Base-by-base conservation (phyloP, 2,113 vertebrate genomes). In the Phrynosoma blainvillii region DNA sequence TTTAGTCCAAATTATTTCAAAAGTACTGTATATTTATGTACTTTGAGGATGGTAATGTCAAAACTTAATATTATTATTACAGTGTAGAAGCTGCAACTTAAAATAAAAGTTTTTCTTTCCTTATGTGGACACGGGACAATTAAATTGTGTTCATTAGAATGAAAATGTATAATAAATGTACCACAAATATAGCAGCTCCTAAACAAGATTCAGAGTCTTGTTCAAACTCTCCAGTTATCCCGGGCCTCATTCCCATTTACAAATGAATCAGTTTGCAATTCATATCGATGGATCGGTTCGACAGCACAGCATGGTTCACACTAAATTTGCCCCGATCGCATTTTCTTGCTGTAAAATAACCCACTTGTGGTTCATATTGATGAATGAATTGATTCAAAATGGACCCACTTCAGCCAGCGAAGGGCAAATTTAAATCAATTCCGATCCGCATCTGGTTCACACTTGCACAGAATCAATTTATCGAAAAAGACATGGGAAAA, bases 81-180 rank as follows among this genome's bases (percentile, higher is more conserved):
- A 75, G 36, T 23, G 90, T n/a, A 66, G 30, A 16, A 85, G 10
- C 81, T 83, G 73, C 84, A 89, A 87, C 9, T 62, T 85, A 88
- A 84, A 87, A 91, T 82, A 87, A 86, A 62, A 91, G 74, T 71
- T 87, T 32, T n/a, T 30, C 68, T 90, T 94, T 75, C 70, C 59
- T 27, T 85, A n/a, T 54, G 66, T 77, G 32, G 4, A 36, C 82
- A 75, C 42, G 85, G 88, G 27, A 18, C 16, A 92, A 89, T 81
- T 9, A 23, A 14, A 47, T 79, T 7, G 30, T 10, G 10, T 56
- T 89, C 66, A 83, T 86, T 68, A 88, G 1, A 82, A 40, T 14
- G 30, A 83, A 83, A 68, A 82, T 77, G 14, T 88, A 77, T 32
- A 21, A 77, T 40, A 92, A 89, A 84, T 0, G 78, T 84, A 85